Base-by-base conservation (phyloP, 1,140 invertebrate genomes). In the Drosophila albomicans region DNA sequence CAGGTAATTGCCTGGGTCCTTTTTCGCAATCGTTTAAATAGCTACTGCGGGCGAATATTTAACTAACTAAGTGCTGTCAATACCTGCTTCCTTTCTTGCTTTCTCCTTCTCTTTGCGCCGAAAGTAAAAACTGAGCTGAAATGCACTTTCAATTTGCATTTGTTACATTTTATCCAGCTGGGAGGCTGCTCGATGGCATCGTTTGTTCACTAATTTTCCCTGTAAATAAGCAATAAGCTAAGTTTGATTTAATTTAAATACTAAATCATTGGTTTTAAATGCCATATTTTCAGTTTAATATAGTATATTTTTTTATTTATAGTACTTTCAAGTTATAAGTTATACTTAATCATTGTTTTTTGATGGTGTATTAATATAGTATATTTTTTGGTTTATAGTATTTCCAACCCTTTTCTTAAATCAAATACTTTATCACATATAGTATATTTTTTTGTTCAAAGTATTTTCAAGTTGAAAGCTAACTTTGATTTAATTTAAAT, bases 21-120 rank as follows among this genome's bases (percentile, higher is more conserved):
- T 65, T 56, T 7, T 25, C 20, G 73, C 52, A 74, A 81, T 79
- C 63, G 84, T 85, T 88, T 89, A 89, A 85, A 89, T 90, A 89
- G 86, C 79, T 85, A 85, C 85, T 89, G 85, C 85, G 78, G 81
- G 81, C 85, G 64, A 87, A 87, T 82, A 72, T 70, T 80, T 82
- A 57, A 66, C 80, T 82, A 57, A 66, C 78, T 73, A 89, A 88
- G 81, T 89, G 85, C 81, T 74, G 67, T 78, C 75, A 66, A 67
- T 77, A 77, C 48, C 65, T 61, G 13, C 46, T 49, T 45, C 28
- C 32, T 35, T 8, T 35, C 20, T 25, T 25, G 8, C 38, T 16
- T 3, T 43, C 11, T n/a, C 10, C 15, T 35, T 20, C 20, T 25
- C 15, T 57, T 15, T 8, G 4, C 11, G 11, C 3, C 13, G n/a